phyloP scores from a whole-genome alignment of 2,797 vertebrate genomes.

The Sebastes taczanowskii region DNA sequence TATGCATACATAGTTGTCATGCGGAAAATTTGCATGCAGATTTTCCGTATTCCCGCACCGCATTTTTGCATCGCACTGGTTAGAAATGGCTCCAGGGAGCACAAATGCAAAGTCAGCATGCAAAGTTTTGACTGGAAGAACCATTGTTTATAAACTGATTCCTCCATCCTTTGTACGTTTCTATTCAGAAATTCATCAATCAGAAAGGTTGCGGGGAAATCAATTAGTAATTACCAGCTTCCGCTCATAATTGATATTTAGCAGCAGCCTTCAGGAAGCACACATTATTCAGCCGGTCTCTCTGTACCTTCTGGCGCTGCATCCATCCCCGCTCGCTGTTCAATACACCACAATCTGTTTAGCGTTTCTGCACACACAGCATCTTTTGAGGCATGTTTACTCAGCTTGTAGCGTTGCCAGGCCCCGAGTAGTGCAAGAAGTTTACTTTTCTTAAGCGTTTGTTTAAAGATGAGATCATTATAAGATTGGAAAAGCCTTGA shows the following conservation, averaged over 20 bases:
- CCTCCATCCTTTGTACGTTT: background rate
- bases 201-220: conserved; percentile 24
- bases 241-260: conserved; percentile 44
- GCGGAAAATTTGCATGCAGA: too few relatives aligned
- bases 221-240: conserved; percentile 46
- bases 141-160: background rate
- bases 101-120: background rate
- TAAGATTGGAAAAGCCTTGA: background rate
- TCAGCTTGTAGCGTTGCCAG: background rate
- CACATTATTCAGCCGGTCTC: conserved; percentile 33
- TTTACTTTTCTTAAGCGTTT: conserved; percentile 24
- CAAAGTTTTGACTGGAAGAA: background rate
- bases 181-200: conserved; percentile 11
- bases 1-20: background rate
- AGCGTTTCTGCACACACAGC: conserved; percentile 34
- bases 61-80: background rate
- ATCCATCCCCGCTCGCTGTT: conserved; percentile 43
- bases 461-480: background rate
- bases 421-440: background rate
- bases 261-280: conserved; percentile 21
- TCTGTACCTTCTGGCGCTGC: conserved; percentile 42
- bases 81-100: background rate
- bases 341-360: conserved; percentile 41
- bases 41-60: background rate
- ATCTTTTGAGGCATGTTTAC: conserved; percentile 21